These are phyloP conservation scores for Carollia perspicillata DNA, from an alignment of 2,113 vertebrate species.

Conservation along the genomic window DNA sequence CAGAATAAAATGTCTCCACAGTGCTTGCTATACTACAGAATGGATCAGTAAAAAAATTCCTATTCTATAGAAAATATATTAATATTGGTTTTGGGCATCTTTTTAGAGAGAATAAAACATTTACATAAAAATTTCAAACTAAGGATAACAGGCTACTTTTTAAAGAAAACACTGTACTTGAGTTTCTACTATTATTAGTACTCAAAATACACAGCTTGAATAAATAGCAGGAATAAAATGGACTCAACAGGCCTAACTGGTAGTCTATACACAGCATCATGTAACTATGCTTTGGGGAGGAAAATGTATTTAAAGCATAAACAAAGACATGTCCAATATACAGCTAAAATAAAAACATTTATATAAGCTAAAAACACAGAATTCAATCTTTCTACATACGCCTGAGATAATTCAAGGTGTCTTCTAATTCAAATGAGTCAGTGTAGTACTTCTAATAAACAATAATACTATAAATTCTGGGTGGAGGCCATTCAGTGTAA, in stretches of 20 bases:
- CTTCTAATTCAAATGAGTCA: neutral
- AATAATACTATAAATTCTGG: neutral
- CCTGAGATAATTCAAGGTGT: neutral
- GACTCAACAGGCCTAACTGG: neutral
- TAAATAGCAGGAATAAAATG: constrained; percentile 14
- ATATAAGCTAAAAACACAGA: neutral
- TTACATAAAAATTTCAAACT: neutral
- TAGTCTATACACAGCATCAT: neutral
- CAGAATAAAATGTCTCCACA: neutral
- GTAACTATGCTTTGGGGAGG: neutral
- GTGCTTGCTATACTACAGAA: neutral
- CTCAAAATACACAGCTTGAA: constrained; percentile 18
- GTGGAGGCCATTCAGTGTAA: neutral
- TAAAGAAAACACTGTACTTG: constrained; percentile 28
- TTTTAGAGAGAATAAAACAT: constrained; percentile 34
- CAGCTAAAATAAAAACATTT: neutral
- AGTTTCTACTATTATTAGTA: neutral
- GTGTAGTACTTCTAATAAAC: neutral
- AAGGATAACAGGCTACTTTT: constrained; percentile 16
- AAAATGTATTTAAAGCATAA: neutral
- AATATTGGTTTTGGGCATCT: neutral
- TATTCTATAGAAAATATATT: neutral
- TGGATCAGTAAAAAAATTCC: neutral
- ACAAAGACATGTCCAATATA: neutral
- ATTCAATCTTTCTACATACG: neutral